phyloP scores from a whole-genome alignment of 2,888 invertebrate species.

The Petrolisthes cinctipes region DNA sequence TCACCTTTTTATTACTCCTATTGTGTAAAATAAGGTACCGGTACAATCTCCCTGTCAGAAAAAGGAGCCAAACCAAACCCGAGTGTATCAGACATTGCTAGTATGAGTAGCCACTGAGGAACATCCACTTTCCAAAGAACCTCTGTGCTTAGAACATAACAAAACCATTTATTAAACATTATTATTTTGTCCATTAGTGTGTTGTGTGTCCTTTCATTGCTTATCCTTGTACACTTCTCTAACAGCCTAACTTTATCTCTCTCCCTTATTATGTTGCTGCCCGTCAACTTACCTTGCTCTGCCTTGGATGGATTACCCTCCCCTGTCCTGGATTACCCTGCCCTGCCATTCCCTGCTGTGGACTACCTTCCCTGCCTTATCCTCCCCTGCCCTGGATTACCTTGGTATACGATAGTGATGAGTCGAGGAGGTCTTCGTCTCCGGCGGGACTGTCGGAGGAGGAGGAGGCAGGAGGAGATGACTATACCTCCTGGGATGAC shows the following conservation, averaged over 20 bases:
- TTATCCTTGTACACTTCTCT: not conserved
- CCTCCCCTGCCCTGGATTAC: not conserved
- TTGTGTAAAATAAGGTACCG: too few relatives aligned
- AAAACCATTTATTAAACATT: too few relatives aligned
- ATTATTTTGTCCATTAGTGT: too few relatives aligned
- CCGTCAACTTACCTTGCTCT: not conserved
- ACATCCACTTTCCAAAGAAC: too few relatives aligned
- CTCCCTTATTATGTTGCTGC: not conserved
- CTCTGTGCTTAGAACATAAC: too few relatives aligned
- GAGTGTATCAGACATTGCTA: too few relatives aligned
- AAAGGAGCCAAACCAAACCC: too few relatives aligned
- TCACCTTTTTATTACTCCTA: too few relatives aligned
- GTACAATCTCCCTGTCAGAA: too few relatives aligned
- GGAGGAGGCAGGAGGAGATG: conserved; percentile 36
- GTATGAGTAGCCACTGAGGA: too few relatives aligned
- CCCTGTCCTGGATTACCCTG: not conserved
- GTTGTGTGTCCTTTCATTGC: not conserved
- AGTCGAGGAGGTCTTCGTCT: conserved; percentile 21
- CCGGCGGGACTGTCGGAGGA: not conserved
- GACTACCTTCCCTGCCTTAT: not conserved
- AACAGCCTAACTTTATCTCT: not conserved
- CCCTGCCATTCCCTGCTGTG: conserved; percentile 10
- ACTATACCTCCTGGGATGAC: conserved; percentile 59
- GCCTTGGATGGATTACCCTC: not conserved
- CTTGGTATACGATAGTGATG: conserved; percentile 16